Conservation (phyloP, 2,797 vertebrate species). For the Sebastes flavidus region DNA sequence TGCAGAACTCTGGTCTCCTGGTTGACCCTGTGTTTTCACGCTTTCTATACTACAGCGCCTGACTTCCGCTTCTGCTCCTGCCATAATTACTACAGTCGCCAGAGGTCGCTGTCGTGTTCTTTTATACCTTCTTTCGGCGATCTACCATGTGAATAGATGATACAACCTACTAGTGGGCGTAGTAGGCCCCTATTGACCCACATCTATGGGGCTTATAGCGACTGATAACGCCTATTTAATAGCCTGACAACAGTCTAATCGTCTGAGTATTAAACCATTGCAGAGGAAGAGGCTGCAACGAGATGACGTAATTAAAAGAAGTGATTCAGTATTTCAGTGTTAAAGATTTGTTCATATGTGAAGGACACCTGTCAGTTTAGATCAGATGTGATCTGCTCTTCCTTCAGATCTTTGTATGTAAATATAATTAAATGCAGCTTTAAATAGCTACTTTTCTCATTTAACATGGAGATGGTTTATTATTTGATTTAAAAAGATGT, state of each 20-base stretch:
- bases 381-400: not conserved
- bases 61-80: too few relatives aligned
- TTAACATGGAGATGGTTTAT: not conserved
- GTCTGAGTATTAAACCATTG: not conserved
- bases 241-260: too few relatives aligned
- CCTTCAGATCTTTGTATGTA: not conserved
- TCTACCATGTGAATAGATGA: too few relatives aligned
- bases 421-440: not conserved
- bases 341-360: not conserved
- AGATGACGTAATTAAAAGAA: not conserved
- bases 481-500: not conserved
- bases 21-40: too few relatives aligned
- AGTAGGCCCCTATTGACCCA: too few relatives aligned
- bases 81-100: too few relatives aligned
- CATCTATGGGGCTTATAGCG: too few relatives aligned
- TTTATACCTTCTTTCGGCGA: too few relatives aligned
- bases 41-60: too few relatives aligned
- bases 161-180: rapidly evolving
- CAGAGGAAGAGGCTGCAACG: not conserved
- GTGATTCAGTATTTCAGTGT: not conserved
- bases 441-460: not conserved
- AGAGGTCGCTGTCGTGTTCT: too few relatives aligned
- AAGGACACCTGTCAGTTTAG: not conserved
- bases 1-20: too few relatives aligned
- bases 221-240: too few relatives aligned